phyloP scores from a whole-genome alignment of 2,113 vertebrate species.

The Bos indicus region DNA sequence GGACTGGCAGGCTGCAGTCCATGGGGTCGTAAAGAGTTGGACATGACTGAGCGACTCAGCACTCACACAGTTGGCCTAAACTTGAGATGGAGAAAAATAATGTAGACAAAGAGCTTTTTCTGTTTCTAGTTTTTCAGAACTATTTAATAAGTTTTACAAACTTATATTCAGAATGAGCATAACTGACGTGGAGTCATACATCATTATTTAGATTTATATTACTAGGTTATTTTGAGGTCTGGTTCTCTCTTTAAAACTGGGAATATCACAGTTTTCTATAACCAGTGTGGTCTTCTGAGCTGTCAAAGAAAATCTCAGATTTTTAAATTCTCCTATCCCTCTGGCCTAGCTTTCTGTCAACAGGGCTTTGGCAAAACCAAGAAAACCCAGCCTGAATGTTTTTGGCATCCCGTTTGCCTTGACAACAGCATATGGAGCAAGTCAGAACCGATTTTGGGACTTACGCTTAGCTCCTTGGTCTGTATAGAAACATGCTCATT shows the following conservation, averaged over 20 bases:
- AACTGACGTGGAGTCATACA: neutral
- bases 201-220: neutral
- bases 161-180: neutral
- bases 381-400: neutral
- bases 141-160: neutral
- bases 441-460: neutral
- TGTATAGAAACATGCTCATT: neutral
- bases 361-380: neutral
- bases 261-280: neutral
- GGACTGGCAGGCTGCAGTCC: neutral
- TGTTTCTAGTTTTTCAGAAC: neutral
- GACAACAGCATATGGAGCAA: constrained; percentile 32
- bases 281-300: neutral
- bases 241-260: neutral
- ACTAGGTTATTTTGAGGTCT: neutral
- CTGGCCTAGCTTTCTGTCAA: neutral
- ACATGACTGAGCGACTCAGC: neutral
- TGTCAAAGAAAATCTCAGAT: constrained; percentile 37
- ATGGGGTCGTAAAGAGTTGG: neutral
- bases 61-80: neutral
- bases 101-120: neutral
- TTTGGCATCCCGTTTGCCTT: neutral
- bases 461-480: neutral
- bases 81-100: neutral
- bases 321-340: neutral